Evolutionary conservation across 2,113 vertebrate species (phyloP).

Genomic region (Camelus bactrianus): DNA sequence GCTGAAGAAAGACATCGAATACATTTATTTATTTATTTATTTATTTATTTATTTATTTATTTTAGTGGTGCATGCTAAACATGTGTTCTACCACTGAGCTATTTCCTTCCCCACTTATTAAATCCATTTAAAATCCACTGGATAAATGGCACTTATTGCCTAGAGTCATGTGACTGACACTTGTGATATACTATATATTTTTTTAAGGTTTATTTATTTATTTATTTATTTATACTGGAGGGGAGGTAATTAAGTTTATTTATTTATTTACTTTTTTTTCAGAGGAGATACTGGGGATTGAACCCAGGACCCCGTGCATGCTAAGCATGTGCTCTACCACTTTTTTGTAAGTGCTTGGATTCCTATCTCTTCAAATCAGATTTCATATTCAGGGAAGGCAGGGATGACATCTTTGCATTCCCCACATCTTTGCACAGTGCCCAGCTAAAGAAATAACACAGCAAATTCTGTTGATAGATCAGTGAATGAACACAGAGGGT

Average conservation of each 20-base stretch:
- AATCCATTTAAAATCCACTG: background rate
- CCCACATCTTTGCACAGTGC: background rate
- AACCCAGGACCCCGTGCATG: too few species aligned
- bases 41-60: too few species aligned
- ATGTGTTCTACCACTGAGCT: too few species aligned
- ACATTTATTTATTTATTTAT: background rate
- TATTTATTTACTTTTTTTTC: too few species aligned
- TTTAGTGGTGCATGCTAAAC: too few species aligned
- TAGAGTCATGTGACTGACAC: background rate
- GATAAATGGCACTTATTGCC: background rate
- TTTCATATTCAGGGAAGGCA: background rate
- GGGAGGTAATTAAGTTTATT: too few species aligned
- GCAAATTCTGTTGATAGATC: background rate
- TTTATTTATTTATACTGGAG: too few species aligned
- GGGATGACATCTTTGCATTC: background rate
- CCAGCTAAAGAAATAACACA: background rate
- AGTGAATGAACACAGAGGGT: background rate
- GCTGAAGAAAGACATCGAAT: background rate
- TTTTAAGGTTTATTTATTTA: background rate
- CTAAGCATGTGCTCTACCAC: too few species aligned
- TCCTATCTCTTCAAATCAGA: background rate
- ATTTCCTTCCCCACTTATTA: too few species aligned
- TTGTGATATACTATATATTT: background rate
- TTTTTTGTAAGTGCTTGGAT: background rate
- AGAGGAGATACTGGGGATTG: too few species aligned